Base-by-base conservation (phyloP, 2,113 vertebrate species). In the Dicentrarchus labrax region DNA sequence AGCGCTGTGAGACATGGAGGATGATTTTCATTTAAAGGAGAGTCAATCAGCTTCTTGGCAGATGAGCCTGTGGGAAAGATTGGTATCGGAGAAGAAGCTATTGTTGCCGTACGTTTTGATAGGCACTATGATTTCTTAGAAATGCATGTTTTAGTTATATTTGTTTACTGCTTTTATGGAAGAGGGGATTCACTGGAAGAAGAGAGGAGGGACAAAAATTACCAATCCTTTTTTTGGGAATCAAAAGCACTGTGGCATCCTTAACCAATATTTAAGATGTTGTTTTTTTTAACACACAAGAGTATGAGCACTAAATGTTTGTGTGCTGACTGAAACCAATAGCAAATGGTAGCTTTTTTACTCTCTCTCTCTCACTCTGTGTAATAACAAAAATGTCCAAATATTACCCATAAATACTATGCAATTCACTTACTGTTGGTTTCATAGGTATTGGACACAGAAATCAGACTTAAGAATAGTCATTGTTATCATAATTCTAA, bases 21-120 rank as follows among this genome's bases (percentile, higher is more conserved):
- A 83, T 76, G 84, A 76, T 88, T 86, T 86, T 89, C 74, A 89
- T 89, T 87, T 86, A 77, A 85, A 77, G 74, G 66, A 90, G 67
- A 90, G 67, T 88, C 73, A 72, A 77, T 90, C 88, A 84, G 54
- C 57, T 56, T 86, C 65, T 84, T 84, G 91, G 86, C 65, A 87
- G 83, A 90, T 83, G 76, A 84, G 78, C 48, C 51, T 11, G 64
- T 62, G 30, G 71, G 75, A 70, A 50, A 81, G 83, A 90, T 88
- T 88, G 79, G 73, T 78, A 75, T 86, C 86, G 45, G 80, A 1
- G 80, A 76, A 62, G 77, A 64, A 78, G 70, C 78, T 80, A 69
- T 64, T 68, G 53, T 36, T 0, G 61, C 61, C 72, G 38, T 72
- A 45, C 59, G 47, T 48, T 66, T 15, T 53, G 75, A 76, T 65